Conservation (phyloP, 2,113 vertebrate species). For the Pygoscelis adeliae region DNA sequence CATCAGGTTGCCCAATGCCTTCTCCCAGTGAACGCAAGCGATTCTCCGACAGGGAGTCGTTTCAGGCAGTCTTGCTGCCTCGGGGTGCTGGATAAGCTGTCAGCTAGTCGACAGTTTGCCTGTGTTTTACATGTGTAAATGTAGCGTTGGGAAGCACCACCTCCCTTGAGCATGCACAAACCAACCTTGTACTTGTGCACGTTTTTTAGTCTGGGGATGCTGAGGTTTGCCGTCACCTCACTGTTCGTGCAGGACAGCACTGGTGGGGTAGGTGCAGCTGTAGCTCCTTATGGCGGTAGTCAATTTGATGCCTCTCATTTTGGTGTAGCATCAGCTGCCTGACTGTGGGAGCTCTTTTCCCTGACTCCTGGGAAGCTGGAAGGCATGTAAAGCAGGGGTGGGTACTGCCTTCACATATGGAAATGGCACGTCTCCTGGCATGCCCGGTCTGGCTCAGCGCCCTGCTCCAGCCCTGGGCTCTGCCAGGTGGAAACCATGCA, state of each 20-base stretch:
- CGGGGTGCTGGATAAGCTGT: neutral
- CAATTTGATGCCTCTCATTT: neutral
- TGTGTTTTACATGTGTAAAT: conserved; percentile 7
- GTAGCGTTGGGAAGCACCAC: neutral
- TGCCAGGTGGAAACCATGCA: neutral
- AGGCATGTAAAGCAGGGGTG: conserved; percentile 47
- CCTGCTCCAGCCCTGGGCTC: neutral
- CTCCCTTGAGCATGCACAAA: neutral
- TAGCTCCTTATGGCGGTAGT: neutral
- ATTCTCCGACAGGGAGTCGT: neutral
- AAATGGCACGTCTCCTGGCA: conserved; percentile 8
- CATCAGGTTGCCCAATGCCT: neutral
- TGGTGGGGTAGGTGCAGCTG: neutral
- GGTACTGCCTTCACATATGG: conserved; percentile 23
- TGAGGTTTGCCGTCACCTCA: neutral
- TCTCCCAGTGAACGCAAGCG: rapidly evolving
- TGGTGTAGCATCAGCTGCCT: neutral
- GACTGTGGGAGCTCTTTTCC: neutral
- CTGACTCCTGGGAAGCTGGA: neutral
- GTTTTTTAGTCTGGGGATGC: neutral
- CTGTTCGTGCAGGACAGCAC: neutral
- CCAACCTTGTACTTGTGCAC: neutral
- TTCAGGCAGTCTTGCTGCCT: neutral
- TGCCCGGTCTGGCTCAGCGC: neutral
- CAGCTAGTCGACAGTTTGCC: neutral